A percentile compares a stretch with the other conserved stretches of the same genome.
Conservation (phyloP, 2,797 vertebrate species). For the Psittacula echo region DNA sequence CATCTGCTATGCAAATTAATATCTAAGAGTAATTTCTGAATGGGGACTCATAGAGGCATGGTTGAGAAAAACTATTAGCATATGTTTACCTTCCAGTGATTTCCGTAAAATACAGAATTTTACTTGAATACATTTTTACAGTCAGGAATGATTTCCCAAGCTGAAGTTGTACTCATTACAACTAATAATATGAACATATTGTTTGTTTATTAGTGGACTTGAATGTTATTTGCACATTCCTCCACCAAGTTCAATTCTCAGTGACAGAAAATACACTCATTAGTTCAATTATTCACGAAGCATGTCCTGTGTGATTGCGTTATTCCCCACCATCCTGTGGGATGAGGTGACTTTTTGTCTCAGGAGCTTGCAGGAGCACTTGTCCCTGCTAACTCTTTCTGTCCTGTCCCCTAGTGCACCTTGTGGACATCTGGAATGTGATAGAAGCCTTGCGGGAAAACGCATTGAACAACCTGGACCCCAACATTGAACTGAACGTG, state of each 20-base stretch:
- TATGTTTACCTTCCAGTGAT: constrained; percentile 35
- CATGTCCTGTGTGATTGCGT: too few species aligned
- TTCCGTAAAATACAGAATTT: neutral
- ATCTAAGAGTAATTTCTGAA: constrained; percentile 57
- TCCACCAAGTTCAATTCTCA: neutral
- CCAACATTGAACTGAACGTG: constrained; percentile 88
- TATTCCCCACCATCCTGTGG: neutral
- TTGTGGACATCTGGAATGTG: constrained; percentile 98
- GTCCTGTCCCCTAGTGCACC: constrained; percentile 85
- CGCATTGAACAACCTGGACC: constrained; percentile 91
- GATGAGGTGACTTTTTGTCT: neutral
- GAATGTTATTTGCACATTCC: neutral
- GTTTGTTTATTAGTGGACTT: neutral
- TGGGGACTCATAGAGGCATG: constrained; percentile 1
- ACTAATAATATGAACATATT: neutral
- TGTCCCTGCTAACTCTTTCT: neutral
- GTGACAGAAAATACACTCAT: neutral
- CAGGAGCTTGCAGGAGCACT: fast-evolving
- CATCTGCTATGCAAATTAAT: constrained; percentile 64
- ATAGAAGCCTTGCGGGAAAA: constrained; percentile 97
- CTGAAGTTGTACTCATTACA: neutral
- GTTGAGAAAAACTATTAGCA: constrained; percentile 35
- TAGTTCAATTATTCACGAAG: neutral
- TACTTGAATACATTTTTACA: neutral
- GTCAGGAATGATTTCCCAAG: neutral